Percentiles rank a stretch among this genome's conserved stretches.
These are phyloP conservation scores for Coryphaenoides rupestris DNA, from an alignment of 2,113 vertebrate species.

Conservation along the genomic window DNA sequence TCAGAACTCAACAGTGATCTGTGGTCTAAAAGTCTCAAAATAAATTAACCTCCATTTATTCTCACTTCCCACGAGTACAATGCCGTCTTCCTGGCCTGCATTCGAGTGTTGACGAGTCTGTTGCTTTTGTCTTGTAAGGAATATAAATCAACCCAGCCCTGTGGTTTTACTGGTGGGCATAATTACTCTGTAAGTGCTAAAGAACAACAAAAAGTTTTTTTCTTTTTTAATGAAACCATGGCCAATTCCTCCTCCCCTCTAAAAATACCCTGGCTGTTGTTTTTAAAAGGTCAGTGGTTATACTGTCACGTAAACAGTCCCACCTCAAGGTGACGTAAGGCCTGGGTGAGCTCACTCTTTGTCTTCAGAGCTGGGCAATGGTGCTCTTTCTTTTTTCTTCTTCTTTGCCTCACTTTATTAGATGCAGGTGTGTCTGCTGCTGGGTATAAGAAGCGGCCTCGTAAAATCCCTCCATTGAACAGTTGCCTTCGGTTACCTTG, in stretches of 20 bases:
- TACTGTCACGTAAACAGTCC: slow-evolving; percentile 30
- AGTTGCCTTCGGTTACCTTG: background rate
- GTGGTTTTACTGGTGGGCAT: background rate
- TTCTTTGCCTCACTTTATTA: slow-evolving; percentile 32
- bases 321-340: slow-evolving; percentile 20
- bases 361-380: slow-evolving; percentile 24
- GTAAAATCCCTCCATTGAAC: background rate
- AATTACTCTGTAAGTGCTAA: background rate
- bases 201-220: background rate
- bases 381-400: background rate
- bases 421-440: slow-evolving; percentile 41
- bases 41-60: too few relatives aligned
- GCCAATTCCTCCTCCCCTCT: slow-evolving; percentile 15
- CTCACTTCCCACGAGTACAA: background rate
- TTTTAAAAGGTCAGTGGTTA: slow-evolving; percentile 26
- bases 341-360: slow-evolving; percentile 24
- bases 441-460: background rate
- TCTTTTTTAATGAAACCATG: slow-evolving; percentile 12
- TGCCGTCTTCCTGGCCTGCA: too few relatives aligned
- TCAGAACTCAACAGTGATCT: too few relatives aligned
- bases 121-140: background rate
- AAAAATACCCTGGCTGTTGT: slow-evolving; percentile 34
- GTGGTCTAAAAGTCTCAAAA: background rate
- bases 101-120: background rate
- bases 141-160: background rate